Evolutionary conservation across 2,797 vertebrate species (phyloP).

Genomic region (Tragelaphus oryx): DNA sequence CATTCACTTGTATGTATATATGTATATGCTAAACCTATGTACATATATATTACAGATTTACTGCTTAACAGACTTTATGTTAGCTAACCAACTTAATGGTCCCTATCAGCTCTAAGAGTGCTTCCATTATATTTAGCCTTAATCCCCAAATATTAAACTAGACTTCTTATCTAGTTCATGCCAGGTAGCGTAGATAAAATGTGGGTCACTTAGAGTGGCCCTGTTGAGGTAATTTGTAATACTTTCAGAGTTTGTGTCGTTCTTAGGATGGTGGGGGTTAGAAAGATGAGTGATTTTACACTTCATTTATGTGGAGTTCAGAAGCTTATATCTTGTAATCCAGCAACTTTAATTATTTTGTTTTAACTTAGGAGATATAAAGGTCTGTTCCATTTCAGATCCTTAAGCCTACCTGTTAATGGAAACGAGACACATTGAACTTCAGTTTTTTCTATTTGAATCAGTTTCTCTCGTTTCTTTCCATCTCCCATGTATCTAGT

Average conservation of each 20-base stretch:
- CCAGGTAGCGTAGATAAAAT: not conserved
- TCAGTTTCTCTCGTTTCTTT: not conserved
- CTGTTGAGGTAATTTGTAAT: not conserved
- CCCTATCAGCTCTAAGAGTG: not conserved
- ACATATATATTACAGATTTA: not conserved
- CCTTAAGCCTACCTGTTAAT: not conserved
- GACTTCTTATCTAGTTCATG: not conserved
- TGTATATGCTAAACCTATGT: not conserved
- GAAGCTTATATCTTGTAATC: not conserved
- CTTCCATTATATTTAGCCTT: not conserved
- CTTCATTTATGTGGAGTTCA: not conserved
- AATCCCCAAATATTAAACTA: not conserved
- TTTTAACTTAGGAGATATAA: not conserved
- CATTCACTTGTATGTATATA: no score
- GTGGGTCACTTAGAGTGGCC: not conserved
- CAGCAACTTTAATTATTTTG: not conserved
- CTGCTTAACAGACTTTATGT: not conserved
- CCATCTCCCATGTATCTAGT: not conserved
- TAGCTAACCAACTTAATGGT: not conserved
- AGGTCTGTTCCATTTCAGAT: not conserved
- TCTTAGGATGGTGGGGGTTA: not conserved
- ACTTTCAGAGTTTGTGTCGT: not conserved
- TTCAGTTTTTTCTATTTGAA: not conserved
- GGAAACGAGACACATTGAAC: not conserved
- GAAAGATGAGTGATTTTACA: conserved; percentile 1